phyloP scores from a whole-genome alignment of 2,888 invertebrate species.

The Taphrorychus bicolor region DNA sequence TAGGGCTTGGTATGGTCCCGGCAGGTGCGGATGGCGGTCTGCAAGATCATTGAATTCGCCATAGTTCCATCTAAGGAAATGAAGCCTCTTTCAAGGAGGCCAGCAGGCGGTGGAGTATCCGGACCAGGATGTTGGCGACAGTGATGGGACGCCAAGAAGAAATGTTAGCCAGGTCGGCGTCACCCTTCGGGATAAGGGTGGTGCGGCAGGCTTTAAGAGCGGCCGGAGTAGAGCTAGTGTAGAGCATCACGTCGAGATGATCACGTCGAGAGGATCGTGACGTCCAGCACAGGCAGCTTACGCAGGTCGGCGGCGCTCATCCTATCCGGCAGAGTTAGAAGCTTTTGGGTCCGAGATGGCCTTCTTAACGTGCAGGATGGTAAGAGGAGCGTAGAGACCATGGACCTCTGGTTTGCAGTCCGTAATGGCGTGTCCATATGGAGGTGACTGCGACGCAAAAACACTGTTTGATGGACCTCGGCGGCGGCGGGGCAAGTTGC shows the following conservation, averaged over 20 bases:
- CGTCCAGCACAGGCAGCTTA: not conserved
- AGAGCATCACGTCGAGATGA: slow-evolving; percentile 12
- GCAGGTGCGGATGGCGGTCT: slow-evolving; percentile 1
- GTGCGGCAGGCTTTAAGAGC: slow-evolving; percentile 24
- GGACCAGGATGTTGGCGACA: slow-evolving; percentile 18
- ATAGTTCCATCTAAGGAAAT: slow-evolving; percentile 33
- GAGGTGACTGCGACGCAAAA: not conserved
- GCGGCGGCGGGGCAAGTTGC: not conserved
- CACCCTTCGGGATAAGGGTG: slow-evolving; percentile 38
- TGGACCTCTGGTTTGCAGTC: not conserved
- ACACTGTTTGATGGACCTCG: not conserved
- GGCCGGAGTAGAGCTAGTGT: not conserved
- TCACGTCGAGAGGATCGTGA: slow-evolving; percentile 19
- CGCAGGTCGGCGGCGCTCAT: slow-evolving; percentile 10
- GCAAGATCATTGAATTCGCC: slow-evolving; percentile 14
- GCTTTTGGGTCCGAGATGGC: not conserved
- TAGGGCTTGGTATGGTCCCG: slow-evolving; percentile 12
- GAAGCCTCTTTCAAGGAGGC: slow-evolving; percentile 12
- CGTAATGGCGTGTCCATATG: not conserved
- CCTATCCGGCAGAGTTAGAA: not conserved
- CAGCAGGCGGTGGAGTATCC: slow-evolving; percentile 31
- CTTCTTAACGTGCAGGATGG: not conserved
- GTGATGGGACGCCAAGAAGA: slow-evolving; percentile 39
- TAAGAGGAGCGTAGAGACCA: not conserved
- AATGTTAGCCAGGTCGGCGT: slow-evolving; percentile 8